These are phyloP conservation scores for Petrocephalus schoutedeni DNA, from an alignment of 2,797 vertebrate genomes.

Conservation along the genomic window DNA sequence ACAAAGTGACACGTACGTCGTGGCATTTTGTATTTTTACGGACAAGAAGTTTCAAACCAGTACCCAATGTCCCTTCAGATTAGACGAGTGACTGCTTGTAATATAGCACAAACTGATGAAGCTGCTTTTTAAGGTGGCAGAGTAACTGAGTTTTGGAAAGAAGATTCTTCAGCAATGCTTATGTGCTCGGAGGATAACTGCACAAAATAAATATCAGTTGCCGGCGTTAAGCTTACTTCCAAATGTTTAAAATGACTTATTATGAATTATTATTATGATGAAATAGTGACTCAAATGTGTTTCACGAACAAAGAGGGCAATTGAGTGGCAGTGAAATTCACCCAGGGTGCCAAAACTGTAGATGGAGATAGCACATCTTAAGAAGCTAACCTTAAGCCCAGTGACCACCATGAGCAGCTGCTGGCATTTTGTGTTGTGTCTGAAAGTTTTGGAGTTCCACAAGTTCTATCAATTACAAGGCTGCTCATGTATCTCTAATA, in stretches of 20 bases:
- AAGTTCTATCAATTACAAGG: background rate
- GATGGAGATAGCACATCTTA: background rate
- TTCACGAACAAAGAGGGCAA: background rate
- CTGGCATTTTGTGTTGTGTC: background rate
- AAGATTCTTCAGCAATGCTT: background rate
- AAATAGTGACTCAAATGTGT: background rate
- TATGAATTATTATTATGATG: background rate
- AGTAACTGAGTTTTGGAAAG: background rate
- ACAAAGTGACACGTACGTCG: background rate
- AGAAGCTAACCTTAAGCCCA: too few relatives aligned
- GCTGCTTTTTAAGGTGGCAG: background rate
- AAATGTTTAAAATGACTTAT: conserved; percentile 6
- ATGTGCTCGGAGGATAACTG: background rate
- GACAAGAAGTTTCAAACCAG: background rate
- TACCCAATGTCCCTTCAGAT: background rate
- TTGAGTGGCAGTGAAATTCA: background rate
- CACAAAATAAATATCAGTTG: background rate
- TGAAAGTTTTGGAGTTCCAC: background rate
- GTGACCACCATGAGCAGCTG: too few relatives aligned
- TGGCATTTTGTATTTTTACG: background rate
- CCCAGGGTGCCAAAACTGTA: background rate
- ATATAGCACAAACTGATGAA: background rate
- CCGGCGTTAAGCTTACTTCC: background rate
- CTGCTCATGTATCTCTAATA: background rate
- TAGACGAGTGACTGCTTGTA: background rate